These are phyloP conservation scores for Sisyra nigra DNA, from an alignment of 2,888 invertebrate genomes.

Conservation along the genomic window DNA sequence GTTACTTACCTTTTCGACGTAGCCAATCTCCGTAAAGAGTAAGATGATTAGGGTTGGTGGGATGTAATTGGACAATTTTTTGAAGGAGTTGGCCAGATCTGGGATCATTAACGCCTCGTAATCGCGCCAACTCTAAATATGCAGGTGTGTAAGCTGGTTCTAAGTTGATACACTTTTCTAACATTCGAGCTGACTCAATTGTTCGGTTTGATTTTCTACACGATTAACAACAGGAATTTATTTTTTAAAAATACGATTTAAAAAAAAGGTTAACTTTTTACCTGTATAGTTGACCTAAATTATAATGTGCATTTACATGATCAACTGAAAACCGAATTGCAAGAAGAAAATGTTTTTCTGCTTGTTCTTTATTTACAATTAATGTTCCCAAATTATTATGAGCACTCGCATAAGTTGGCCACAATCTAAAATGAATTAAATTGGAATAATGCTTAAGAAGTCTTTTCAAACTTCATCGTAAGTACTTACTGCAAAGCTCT, in stretches of 20 bases:
- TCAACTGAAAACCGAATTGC: slow-evolving; percentile 56
- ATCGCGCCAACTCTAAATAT: slow-evolving; percentile 45
- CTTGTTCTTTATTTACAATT: slow-evolving; percentile 45
- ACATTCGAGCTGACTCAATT: slow-evolving; percentile 45
- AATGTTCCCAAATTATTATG: slow-evolving; percentile 78
- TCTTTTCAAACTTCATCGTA: too few species aligned
- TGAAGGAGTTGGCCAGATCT: slow-evolving; percentile 39
- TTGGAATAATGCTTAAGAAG: too few species aligned
- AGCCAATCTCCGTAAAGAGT: slow-evolving; percentile 59
- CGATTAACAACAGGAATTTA: too few species aligned
- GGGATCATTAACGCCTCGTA: slow-evolving; percentile 35
- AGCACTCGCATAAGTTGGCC: slow-evolving; percentile 73
- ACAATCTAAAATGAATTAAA: slow-evolving; percentile 49
- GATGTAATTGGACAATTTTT: slow-evolving; percentile 47
- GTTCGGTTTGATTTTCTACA: slow-evolving; percentile 52
- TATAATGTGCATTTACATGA: slow-evolving; percentile 73
- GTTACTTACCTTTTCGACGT: slow-evolving; percentile 38
- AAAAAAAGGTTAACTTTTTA: slow-evolving; percentile 24
- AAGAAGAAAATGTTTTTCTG: slow-evolving; percentile 60
- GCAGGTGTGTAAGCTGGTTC: slow-evolving; percentile 55
- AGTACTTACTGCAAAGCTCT: slow-evolving; percentile 61
- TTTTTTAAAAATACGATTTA: neutral
- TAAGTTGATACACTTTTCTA: slow-evolving; percentile 47
- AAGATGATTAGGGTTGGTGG: slow-evolving; percentile 49
- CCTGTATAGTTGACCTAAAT: slow-evolving; percentile 70